These are phyloP conservation scores for Caenorhabditis afra DNA, from an alignment of 2,888 invertebrate genomes.

Conservation along the genomic window DNA sequence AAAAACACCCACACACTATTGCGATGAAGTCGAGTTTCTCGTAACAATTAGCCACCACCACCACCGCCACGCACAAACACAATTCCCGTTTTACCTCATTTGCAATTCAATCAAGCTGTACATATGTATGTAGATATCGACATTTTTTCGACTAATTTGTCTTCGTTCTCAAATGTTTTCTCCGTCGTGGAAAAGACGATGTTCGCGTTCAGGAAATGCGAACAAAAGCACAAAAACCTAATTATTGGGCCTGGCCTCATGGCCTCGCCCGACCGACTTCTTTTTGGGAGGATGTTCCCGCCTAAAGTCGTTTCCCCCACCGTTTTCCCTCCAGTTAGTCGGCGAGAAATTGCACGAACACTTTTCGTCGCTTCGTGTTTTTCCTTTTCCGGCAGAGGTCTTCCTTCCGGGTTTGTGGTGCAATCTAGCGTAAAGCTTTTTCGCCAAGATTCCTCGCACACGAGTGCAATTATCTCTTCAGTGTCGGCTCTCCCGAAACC, in stretches of 20 bases:
- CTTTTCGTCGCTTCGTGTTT: slow-evolving; percentile 2
- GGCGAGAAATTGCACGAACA: slow-evolving; percentile 7
- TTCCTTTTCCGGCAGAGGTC: not conserved
- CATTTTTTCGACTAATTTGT: slow-evolving; percentile 24
- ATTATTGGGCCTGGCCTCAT: slow-evolving; percentile 29
- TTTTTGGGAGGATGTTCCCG: slow-evolving; percentile 9
- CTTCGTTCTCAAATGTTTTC: not conserved
- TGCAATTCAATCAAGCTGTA: slow-evolving; percentile 50
- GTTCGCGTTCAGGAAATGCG: no score
- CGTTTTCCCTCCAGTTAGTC: not conserved
- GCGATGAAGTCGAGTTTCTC: slow-evolving; percentile 36
- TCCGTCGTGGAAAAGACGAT: not conserved
- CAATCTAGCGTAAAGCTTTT: not conserved
- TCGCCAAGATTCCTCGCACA: not conserved
- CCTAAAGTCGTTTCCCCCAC: slow-evolving; percentile 31
- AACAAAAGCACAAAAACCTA: slow-evolving; percentile 30
- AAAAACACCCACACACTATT: slow-evolving; percentile 5
- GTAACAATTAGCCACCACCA: slow-evolving; percentile 55
- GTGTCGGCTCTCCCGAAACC: slow-evolving; percentile 29
- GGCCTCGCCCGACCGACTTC: slow-evolving; percentile 17
- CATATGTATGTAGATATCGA: slow-evolving; percentile 18
- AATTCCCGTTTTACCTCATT: slow-evolving; percentile 57
- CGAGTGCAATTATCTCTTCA: not conserved
- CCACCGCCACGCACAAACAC: slow-evolving; percentile 37
- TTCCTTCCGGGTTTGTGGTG: slow-evolving; percentile 1